Conservation (phyloP, 1,140 invertebrate genomes). For the Drosophila busckii region DNA sequence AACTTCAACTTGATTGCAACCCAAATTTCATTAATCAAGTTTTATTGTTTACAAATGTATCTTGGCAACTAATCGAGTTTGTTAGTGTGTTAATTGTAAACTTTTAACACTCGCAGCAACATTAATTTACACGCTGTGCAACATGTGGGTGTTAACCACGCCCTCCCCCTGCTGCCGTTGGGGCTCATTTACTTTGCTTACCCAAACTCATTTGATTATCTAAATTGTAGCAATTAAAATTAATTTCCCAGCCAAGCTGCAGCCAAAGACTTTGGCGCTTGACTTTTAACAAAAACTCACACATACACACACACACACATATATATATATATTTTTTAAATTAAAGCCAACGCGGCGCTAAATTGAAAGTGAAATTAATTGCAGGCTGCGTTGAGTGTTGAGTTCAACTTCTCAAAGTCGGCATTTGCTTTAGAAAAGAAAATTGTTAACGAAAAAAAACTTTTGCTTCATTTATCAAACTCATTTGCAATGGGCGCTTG, state of each 20-base stretch:
- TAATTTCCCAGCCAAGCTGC: constrained; percentile 60
- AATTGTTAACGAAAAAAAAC: constrained; percentile 42
- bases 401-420: constrained; percentile 9
- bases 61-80: no score
- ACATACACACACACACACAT: constrained; percentile 16
- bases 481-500: constrained; percentile 33
- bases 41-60: background rate
- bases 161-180: no score
- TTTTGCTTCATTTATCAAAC: constrained; percentile 61
- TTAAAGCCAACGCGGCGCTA: constrained; percentile 51
- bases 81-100: constrained; percentile 26
- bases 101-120: constrained; percentile 15
- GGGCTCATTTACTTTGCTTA: constrained; percentile 48
- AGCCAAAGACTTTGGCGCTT: constrained; percentile 18
- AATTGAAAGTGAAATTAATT: constrained; percentile 78
- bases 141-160: constrained; percentile 29
- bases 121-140: background rate
- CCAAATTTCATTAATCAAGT: background rate
- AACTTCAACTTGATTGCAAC: no score
- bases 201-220: constrained; percentile 72
- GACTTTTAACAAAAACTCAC: constrained; percentile 48
- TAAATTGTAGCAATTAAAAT: constrained; percentile 73
- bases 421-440: constrained; percentile 30
- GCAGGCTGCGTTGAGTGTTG: constrained; percentile 35
- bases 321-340: constrained; percentile 16